These are phyloP conservation scores for Dendroctonus valens DNA, from an alignment of 1,140 invertebrate genomes.

Conservation along the genomic window DNA sequence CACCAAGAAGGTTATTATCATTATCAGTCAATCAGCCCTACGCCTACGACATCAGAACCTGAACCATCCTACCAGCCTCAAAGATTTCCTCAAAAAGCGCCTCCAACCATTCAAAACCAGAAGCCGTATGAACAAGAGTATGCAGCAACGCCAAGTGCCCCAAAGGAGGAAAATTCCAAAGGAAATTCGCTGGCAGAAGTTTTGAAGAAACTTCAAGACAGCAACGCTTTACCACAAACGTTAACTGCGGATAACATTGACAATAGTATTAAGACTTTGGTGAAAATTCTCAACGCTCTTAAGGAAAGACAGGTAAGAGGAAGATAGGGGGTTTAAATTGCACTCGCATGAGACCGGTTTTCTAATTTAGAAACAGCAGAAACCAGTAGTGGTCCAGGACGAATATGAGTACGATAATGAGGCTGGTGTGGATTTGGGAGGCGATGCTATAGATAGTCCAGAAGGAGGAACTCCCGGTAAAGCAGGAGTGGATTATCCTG, in stretches of 20 bases:
- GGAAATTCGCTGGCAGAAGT: slow-evolving; percentile 51
- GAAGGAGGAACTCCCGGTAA: slow-evolving; percentile 72
- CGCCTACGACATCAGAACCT: not conserved
- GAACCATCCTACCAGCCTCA: not conserved
- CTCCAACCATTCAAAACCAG: too few species aligned
- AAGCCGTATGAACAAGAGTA: not conserved
- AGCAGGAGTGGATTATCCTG: slow-evolving; percentile 81
- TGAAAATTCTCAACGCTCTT: slow-evolving; percentile 67
- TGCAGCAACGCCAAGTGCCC: not conserved
- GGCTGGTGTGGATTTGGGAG: slow-evolving; percentile 33
- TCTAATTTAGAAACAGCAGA: slow-evolving; percentile 44
- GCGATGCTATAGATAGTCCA: slow-evolving; percentile 37
- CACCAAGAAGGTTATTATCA: not conserved
- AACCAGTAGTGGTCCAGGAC: slow-evolving; percentile 44
- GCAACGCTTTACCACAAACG: slow-evolving; percentile 70
- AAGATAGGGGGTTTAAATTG: not conserved
- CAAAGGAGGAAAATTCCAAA: slow-evolving; percentile 31
- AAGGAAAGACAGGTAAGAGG: slow-evolving; percentile 50
- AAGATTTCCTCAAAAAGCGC: too few species aligned
- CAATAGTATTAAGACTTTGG: slow-evolving; percentile 71
- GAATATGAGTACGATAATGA: slow-evolving; percentile 40
- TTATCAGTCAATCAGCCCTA: slow-evolving; percentile 8
- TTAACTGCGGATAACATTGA: slow-evolving; percentile 74
- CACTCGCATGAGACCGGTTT: not conserved
- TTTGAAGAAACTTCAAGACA: slow-evolving; percentile 65